Percentiles rank a stretch among this genome's conserved stretches.
phyloP scores from a whole-genome alignment of 1,140 invertebrate species.

The Ips typographus region DNA sequence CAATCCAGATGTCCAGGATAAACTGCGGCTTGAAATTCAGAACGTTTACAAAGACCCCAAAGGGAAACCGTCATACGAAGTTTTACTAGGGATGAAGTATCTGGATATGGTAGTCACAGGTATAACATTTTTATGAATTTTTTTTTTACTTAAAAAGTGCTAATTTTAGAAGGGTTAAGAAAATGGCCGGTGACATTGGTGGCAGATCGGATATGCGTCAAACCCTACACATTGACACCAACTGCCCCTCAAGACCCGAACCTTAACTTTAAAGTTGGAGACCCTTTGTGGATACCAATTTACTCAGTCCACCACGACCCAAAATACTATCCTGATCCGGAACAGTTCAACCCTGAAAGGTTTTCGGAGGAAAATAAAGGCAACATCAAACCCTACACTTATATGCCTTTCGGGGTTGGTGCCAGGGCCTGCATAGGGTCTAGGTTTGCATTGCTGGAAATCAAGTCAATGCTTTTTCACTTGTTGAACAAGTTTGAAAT shows the following conservation, averaged over 20 bases:
- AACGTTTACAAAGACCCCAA: constrained; percentile 24
- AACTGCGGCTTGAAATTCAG: constrained; percentile 48
- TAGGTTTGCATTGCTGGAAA: constrained; percentile 41
- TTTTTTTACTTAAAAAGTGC: neutral
- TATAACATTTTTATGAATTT: constrained; percentile 25
- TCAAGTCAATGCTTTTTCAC: constrained; percentile 45
- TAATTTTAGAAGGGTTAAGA: constrained; percentile 59
- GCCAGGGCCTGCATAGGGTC: constrained; percentile 50
- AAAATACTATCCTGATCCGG: constrained; percentile 52
- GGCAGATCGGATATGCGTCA: constrained; percentile 55
- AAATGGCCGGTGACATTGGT: constrained; percentile 57
- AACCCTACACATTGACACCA: constrained; percentile 53
- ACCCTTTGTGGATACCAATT: neutral
- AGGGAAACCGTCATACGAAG: constrained; percentile 42
- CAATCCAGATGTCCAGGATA: constrained; percentile 56
- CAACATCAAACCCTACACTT: constrained; percentile 50
- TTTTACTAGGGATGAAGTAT: constrained; percentile 42
- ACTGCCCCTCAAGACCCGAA: constrained; percentile 11
- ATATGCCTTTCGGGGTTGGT: constrained; percentile 59
- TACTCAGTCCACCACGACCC: constrained; percentile 11
- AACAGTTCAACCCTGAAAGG: constrained; percentile 55
- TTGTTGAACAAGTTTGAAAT: constrained; percentile 43
- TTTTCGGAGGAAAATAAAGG: constrained; percentile 50
- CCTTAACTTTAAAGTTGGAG: neutral
- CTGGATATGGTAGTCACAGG: constrained; percentile 45